These are phyloP conservation scores for Gallinago nigripennis DNA, from an alignment of 2,797 vertebrate genomes.

Conservation along the genomic window DNA sequence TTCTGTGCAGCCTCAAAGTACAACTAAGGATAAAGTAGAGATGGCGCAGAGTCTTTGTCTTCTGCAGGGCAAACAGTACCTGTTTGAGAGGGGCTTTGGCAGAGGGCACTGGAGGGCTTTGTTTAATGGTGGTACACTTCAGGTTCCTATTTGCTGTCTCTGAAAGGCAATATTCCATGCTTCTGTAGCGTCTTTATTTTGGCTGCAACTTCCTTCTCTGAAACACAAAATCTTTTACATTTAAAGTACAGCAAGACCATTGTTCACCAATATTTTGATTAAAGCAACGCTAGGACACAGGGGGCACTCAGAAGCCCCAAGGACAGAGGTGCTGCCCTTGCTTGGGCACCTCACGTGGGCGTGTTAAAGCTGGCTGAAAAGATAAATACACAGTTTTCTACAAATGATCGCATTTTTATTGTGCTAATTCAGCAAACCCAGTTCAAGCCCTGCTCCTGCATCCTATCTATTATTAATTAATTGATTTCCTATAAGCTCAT, in stretches of 20 bases:
- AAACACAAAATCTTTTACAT: not conserved
- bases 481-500: conserved; percentile 25
- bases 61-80: not conserved
- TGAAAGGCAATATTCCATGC: not conserved
- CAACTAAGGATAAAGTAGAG: not conserved
- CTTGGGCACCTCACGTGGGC: fast-evolving
- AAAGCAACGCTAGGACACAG: fast-evolving
- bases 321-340: not conserved
- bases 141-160: not conserved
- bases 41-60: not conserved
- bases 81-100: not conserved
- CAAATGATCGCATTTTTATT: not conserved
- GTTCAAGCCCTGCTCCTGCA: not conserved
- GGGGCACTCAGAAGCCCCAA: not conserved
- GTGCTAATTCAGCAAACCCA: not conserved
- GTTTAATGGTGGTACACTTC: fast-evolving
- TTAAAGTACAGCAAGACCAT: not conserved
- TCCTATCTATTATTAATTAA: conserved; percentile 39
- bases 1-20: not conserved
- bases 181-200: not conserved
- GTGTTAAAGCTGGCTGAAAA: not conserved
- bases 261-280: not conserved
- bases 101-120: not conserved
- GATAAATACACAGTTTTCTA: not conserved
- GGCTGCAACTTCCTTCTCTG: not conserved